phyloP scores from a whole-genome alignment of 2,888 invertebrate species.

The Altica lythri region DNA sequence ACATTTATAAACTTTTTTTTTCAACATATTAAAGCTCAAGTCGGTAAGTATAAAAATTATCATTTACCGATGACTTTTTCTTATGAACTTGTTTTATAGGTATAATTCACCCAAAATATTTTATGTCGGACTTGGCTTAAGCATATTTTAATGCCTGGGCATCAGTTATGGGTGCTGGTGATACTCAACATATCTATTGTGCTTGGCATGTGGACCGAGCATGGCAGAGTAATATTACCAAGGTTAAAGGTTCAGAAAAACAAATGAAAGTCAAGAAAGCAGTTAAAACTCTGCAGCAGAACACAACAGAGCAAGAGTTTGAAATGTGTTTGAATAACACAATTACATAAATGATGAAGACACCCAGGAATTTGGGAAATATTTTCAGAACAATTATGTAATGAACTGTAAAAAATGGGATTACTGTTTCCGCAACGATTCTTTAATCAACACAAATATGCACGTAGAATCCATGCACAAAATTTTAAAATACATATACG shows the following conservation, averaged over 20 bases:
- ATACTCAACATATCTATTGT: slow-evolving; percentile 19
- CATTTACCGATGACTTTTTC: neutral
- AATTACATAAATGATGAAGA: neutral
- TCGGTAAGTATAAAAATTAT: slow-evolving; percentile 2
- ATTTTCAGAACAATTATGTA: slow-evolving; percentile 9
- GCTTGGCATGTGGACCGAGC: slow-evolving; percentile 23
- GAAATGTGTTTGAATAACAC: neutral
- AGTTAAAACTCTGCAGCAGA: slow-evolving; percentile 2
- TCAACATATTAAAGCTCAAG: slow-evolving; percentile 12
- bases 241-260: slow-evolving; percentile 14
- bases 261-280: slow-evolving; percentile 3
- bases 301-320: slow-evolving; percentile 2
- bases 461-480: neutral
- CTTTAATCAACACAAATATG: neutral
- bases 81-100: neutral
- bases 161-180: slow-evolving; percentile 18
- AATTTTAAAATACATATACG: neutral
- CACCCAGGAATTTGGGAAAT: too few species aligned
- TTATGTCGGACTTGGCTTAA: slow-evolving; percentile 30
- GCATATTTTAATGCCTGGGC: slow-evolving; percentile 29
- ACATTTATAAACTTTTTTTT: slow-evolving; percentile 13
- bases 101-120: slow-evolving; percentile 22
- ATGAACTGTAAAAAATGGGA: neutral
- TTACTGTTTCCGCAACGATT: neutral
- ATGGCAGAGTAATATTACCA: slow-evolving; percentile 18